A percentile compares a stretch with the other conserved stretches of the same genome.
Evolutionary conservation across 1,140 invertebrate genomes (phyloP).

Genomic region (Sycobia sp.): DNA sequence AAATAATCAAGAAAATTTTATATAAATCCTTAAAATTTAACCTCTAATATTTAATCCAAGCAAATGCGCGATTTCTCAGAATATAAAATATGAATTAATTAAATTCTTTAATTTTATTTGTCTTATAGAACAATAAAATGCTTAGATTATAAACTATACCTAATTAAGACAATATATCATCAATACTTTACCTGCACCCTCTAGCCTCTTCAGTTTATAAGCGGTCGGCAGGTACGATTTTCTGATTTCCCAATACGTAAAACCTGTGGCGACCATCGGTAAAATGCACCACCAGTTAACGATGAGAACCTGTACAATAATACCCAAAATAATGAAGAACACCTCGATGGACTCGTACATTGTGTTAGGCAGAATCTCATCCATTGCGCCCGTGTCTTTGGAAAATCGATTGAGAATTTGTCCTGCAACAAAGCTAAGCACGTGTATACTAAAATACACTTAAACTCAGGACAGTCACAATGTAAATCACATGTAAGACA

Average conservation of each 20-base stretch:
- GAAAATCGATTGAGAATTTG: constrained; percentile 85
- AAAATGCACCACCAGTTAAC: constrained; percentile 79
- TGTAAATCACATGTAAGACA: background rate
- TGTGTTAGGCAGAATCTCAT: constrained; percentile 79
- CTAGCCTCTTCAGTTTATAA: constrained; percentile 80
- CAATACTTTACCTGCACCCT: constrained; percentile 75
- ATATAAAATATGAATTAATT: no score
- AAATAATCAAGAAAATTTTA: no score
- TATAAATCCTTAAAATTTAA: no score
- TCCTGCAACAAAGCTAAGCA: constrained; percentile 72
- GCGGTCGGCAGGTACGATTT: constrained; percentile 78
- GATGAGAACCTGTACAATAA: constrained; percentile 71
- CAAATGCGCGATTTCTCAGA: no score
- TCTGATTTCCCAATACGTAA: constrained; percentile 72
- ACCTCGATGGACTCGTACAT: constrained; percentile 77
- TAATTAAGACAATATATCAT: no score
- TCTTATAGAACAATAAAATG: no score
- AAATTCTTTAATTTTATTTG: no score
- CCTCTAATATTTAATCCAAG: no score
- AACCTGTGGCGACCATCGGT: constrained; percentile 68
- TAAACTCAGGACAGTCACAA: constrained; percentile 41
- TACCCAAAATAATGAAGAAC: constrained; percentile 65
- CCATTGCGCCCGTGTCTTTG: constrained; percentile 82
- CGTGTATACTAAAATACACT: constrained; percentile 71
- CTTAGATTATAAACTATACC: no score